A percentile compares a stretch with the other conserved stretches of the same genome.
Conservation (phyloP, 1,140 invertebrate genomes). For the Dendrolimus kikuchii region DNA sequence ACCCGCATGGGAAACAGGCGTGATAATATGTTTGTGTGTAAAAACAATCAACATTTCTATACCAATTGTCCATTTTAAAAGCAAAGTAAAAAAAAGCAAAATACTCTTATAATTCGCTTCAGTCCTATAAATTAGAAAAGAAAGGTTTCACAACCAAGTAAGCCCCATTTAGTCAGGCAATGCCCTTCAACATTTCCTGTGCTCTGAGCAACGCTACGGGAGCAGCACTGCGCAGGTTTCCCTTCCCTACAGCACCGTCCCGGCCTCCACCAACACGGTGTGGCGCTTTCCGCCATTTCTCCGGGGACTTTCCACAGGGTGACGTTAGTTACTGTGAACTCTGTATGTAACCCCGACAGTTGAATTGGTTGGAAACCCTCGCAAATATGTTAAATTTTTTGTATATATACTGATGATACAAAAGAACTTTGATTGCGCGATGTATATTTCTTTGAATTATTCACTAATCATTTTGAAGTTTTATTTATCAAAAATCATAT, state of each 20-base stretch:
- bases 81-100: no score
- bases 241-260: conserved; percentile 45
- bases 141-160: conserved; percentile 50
- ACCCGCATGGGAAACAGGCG: no score
- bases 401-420: conserved; percentile 22
- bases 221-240: conserved; percentile 31
- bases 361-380: conserved; percentile 39
- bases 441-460: conserved; percentile 1
- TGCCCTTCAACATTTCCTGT: conserved; percentile 49
- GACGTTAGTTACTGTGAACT: conserved; percentile 34
- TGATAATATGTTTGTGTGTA: no score
- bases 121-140: background rate
- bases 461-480: no score
- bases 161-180: conserved; percentile 63
- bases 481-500: no score
- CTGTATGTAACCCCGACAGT: conserved; percentile 54
- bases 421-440: conserved; percentile 34
- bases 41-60: no score
- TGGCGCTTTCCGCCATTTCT: conserved; percentile 61
- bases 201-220: conserved; percentile 64
- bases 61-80: no score
- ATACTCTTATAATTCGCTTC: no score
- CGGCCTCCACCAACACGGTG: conserved; percentile 42
- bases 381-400: background rate
- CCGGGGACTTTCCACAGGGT: conserved; percentile 69